These are phyloP conservation scores for Hipparchia semele DNA, from an alignment of 2,888 invertebrate genomes.

Conservation along the genomic window DNA sequence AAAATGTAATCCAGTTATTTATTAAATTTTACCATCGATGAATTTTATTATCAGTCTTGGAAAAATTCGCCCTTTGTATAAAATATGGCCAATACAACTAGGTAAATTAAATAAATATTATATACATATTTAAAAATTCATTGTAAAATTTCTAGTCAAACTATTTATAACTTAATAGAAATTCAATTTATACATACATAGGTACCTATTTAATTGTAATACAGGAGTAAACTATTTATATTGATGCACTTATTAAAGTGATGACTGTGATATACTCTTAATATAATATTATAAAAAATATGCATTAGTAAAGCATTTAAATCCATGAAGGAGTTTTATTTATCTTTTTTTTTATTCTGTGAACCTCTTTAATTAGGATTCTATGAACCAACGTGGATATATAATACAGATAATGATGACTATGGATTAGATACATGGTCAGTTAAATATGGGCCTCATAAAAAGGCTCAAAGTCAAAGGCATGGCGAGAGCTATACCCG, in stretches of 20 bases:
- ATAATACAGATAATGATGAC: too few species aligned
- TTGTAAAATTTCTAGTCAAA: slow-evolving; percentile 41
- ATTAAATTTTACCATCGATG: not conserved
- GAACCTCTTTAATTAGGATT: too few species aligned
- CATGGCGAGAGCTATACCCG: too few species aligned
- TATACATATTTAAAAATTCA: slow-evolving; percentile 16
- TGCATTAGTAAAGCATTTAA: slow-evolving; percentile 68
- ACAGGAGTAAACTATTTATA: slow-evolving; percentile 57
- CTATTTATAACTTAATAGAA: slow-evolving; percentile 40
- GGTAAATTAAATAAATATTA: not conserved
- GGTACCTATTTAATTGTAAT: slow-evolving; percentile 42
- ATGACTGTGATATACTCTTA: slow-evolving; percentile 82
- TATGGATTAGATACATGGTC: too few species aligned
- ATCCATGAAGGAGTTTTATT: slow-evolving; percentile 44
- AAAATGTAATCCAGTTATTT: too few species aligned
- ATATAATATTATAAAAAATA: slow-evolving; percentile 65
- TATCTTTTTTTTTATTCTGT: not conserved
- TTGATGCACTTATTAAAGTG: slow-evolving; percentile 79
- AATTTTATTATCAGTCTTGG: not conserved
- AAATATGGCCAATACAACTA: not conserved
- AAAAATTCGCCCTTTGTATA: slow-evolving; percentile 4
- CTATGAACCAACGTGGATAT: too few species aligned
- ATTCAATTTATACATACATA: slow-evolving; percentile 44
- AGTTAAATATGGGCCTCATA: too few species aligned
- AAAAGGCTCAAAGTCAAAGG: too few species aligned